phyloP scores from a whole-genome alignment of 2,113 vertebrate genomes.

The Calyptomena viridis region DNA sequence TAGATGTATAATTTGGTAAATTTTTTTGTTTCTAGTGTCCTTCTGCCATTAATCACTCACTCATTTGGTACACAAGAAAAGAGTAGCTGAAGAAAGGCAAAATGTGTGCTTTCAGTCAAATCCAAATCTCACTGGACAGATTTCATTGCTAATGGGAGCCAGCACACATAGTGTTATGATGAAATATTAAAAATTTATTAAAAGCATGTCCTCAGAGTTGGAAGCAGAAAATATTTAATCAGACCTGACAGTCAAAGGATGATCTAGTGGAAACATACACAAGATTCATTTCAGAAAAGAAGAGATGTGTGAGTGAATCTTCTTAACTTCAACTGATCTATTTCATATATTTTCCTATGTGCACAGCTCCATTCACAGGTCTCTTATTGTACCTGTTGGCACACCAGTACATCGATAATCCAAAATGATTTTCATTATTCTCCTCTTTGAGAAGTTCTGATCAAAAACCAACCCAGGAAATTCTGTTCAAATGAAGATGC shows the following conservation, averaged over 20 bases:
- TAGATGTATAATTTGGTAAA: not conserved
- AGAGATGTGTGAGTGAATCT: not conserved
- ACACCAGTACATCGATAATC: not conserved
- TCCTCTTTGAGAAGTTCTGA: not conserved
- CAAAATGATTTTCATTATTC: not conserved
- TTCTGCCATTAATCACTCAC: not conserved
- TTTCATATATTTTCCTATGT: not conserved
- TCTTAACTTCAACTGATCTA: not conserved
- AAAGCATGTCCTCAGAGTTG: slow-evolving; percentile 48
- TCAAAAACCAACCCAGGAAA: not conserved
- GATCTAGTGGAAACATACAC: slow-evolving; percentile 20
- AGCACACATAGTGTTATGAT: not conserved
- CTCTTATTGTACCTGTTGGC: not conserved
- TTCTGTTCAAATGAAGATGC: not conserved
- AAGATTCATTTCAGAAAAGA: slow-evolving; percentile 12
- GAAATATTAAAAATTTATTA: slow-evolving; percentile 55
- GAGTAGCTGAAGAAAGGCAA: not conserved
- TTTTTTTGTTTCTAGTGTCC: not conserved
- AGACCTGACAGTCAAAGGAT: slow-evolving; percentile 32
- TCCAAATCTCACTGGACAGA: not conserved
- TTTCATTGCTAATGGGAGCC: slow-evolving; percentile 3
- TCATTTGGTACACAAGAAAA: not conserved
- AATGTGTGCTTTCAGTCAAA: not conserved
- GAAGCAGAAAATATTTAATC: slow-evolving; percentile 50
- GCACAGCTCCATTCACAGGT: not conserved